These are phyloP conservation scores for Plecturocebus donacophilus DNA, from an alignment of 2,113 vertebrate species.

Conservation along the genomic window DNA sequence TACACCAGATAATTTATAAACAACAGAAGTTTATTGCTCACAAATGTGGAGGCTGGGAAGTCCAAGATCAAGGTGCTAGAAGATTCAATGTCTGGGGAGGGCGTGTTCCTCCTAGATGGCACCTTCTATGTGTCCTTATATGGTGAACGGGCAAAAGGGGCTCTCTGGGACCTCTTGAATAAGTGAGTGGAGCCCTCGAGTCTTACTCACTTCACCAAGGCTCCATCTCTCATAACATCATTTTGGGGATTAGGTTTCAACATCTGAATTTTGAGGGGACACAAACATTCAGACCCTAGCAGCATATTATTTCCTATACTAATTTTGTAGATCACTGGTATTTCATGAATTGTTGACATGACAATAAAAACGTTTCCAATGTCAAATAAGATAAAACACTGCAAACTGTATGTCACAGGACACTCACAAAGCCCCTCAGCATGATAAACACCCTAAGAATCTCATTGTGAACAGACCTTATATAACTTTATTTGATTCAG, in stretches of 20 bases:
- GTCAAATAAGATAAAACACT: constrained; percentile 38
- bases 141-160: neutral
- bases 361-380: neutral
- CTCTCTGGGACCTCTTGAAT: neutral
- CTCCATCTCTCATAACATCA: neutral
- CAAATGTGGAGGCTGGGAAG: neutral
- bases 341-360: constrained; percentile 14
- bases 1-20: neutral
- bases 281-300: neutral
- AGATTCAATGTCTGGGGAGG: neutral
- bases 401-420: neutral
- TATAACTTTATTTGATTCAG: neutral
- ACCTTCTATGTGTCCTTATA: neutral
- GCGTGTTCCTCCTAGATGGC: neutral
- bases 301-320: neutral
- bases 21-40: neutral
- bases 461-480: neutral
- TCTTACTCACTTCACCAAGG: neutral
- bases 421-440: neutral
- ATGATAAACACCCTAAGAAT: constrained; percentile 4
- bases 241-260: neutral
- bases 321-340: constrained; percentile 25
- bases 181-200: neutral
- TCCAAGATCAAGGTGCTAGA: neutral
- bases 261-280: neutral